Conservation (phyloP, 2,113 vertebrate genomes). For the Rattus norvegicus region GRCr8 NC_086038.1:10236001-10236500, state of each 20-base stretch:
- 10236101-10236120: background rate
- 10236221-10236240: background rate
- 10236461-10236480: background rate
- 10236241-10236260: accelerated
- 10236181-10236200: accelerated
- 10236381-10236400: accelerated
- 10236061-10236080: background rate
- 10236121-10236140: background rate
- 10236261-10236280: background rate
- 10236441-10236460: background rate
- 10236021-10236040: too few species aligned
- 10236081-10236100: background rate
- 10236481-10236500: background rate
- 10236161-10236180: accelerated
- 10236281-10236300: background rate
- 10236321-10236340: background rate
- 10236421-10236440: too few species aligned
- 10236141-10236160: too few species aligned
- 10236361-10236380: too few species aligned
- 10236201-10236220: accelerated
- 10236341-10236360: too few species aligned
- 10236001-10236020: background rate
- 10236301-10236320: accelerated
- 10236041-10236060: background rate
- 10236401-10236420: background rate